phyloP scores from a whole-genome alignment of 2,888 invertebrate species.

The Stratiomys singularior region DNA sequence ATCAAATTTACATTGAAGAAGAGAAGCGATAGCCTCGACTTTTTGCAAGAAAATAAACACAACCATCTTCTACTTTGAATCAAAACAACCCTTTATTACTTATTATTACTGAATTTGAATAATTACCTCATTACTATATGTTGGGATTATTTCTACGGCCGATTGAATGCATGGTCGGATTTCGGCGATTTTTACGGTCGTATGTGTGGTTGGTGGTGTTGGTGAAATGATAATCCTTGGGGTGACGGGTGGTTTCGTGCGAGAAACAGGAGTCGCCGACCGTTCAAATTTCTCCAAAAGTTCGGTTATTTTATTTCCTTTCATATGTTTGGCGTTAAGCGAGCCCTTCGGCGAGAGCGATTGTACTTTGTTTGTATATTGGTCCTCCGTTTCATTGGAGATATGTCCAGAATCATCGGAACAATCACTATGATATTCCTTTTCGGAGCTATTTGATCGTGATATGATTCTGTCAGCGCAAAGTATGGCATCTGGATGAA shows the following conservation, averaged over 20 bases:
- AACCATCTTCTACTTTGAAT: constrained; percentile 32
- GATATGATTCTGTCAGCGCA: constrained; percentile 47
- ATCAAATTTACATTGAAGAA: constrained; percentile 25
- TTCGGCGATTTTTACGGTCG: constrained; percentile 58
- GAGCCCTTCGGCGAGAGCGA: background rate
- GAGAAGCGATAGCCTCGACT: constrained; percentile 33
- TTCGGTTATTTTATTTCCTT: constrained; percentile 58
- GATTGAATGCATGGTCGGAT: constrained; percentile 58
- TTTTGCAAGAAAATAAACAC: constrained; percentile 43
- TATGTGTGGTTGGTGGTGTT: constrained; percentile 45
- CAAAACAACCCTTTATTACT: constrained; percentile 34
- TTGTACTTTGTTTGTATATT: background rate
- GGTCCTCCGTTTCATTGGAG: constrained; percentile 75
- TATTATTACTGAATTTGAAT: constrained; percentile 59
- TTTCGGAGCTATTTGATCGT: constrained; percentile 55
- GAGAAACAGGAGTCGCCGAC: constrained; percentile 46
- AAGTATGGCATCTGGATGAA: constrained; percentile 49
- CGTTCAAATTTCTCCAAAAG: constrained; percentile 61
- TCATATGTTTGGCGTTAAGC: background rate
- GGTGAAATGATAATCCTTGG: constrained; percentile 26
- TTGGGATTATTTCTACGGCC: constrained; percentile 63
- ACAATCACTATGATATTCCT: constrained; percentile 75
- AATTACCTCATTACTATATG: constrained; percentile 66
- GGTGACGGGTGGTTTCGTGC: background rate
- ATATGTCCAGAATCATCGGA: constrained; percentile 86